Evolutionary conservation across 2,888 invertebrate species (phyloP), one percentile per base, ranked within the genome.

Genomic region (Pyrrhia umbra): DNA sequence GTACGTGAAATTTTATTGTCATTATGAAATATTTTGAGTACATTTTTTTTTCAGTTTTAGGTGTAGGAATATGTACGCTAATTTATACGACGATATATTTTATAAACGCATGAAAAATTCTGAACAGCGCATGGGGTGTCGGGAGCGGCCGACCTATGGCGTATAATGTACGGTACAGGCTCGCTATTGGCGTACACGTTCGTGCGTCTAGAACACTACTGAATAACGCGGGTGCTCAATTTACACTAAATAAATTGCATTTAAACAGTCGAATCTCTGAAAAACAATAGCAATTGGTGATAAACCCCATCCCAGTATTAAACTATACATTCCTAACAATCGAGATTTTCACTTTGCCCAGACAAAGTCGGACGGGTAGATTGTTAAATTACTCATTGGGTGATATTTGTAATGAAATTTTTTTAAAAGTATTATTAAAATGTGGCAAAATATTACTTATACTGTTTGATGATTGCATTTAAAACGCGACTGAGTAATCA

Each of bases 261-360:
- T 85, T 83, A 81, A 71, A 85, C 85, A 85, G 86, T 85, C 85
- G 85, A 83, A 83, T 85, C 83, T 84, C 83, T 81, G 55, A 68
- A 66, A 67, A 51, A 65, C 72, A 76, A 80, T 72, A 80, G 80
- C 52, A 67, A 78, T 71, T 59, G 79, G 68, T 64, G 67, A 62
- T 63, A 64, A 75, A 80, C 83, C 78, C 83, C 81, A 82, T 80
- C 85, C 88, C 92, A 92, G 91, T 93, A 93, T 93, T 93, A 91
- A 88, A 90, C 89, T 85, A 90, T 88, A 94, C 94, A 94, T 95
- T 94, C 94, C 94, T 93, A 74, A 85, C 90, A 89, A 91, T 90
- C 86, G 92, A 91, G 90, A 74, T 79, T 89, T 90, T 89, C 80
- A 82, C 77, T 88, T 87, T 89, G 83, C 86, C 84, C 75, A 54